These are phyloP conservation scores for Asbolus verrucosus DNA, from an alignment of 1,140 invertebrate genomes.

Conservation along the genomic window DNA sequence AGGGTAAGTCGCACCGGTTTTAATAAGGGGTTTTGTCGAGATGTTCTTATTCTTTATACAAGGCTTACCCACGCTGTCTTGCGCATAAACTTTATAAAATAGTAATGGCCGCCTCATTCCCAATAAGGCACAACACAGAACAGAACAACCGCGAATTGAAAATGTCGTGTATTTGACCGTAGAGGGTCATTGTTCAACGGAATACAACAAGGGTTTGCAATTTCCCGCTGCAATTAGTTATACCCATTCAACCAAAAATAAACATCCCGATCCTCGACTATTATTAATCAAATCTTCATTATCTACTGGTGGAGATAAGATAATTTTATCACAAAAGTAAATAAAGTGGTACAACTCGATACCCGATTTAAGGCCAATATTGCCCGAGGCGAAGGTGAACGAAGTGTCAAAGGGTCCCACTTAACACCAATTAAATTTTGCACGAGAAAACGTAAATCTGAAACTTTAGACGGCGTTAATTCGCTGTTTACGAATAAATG, in stretches of 20 bases:
- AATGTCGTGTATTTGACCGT: neutral
- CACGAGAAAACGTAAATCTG: conserved; percentile 24
- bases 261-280: neutral
- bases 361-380: neutral
- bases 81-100: conserved; percentile 32
- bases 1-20: conserved; percentile 28
- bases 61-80: conserved; percentile 35
- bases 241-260: neutral
- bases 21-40: conserved; percentile 31
- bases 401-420: neutral
- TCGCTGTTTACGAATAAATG: conserved; percentile 23
- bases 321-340: conserved; percentile 11
- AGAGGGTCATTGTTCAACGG: conserved; percentile 3
- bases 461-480: conserved; percentile 14
- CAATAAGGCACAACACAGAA: conserved; percentile 8
- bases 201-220: neutral
- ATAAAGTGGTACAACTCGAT: neutral
- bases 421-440: conserved; percentile 25
- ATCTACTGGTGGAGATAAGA: neutral
- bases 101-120: conserved; percentile 3
- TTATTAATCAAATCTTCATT: conserved; percentile 3
- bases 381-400: conserved; percentile 1
- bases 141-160: neutral
- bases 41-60: conserved; percentile 4
- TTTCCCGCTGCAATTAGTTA: neutral